Evolutionary conservation across 2,797 vertebrate genomes (phyloP).

Genomic region (Leptodactylus fallax): DNA sequence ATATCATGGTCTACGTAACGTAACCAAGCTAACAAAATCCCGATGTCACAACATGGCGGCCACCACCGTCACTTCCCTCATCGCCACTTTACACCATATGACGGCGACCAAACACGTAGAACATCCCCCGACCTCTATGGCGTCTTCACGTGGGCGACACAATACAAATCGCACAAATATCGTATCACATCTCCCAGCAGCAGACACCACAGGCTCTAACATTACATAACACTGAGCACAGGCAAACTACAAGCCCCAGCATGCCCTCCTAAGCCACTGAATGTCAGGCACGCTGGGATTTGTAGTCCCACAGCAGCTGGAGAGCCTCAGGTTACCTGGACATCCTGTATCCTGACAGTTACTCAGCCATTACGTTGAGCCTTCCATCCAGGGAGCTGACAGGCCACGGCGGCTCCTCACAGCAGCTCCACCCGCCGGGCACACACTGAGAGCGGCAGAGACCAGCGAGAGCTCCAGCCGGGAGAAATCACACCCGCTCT

Average conservation of each 20-base stretch:
- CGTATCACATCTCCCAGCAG: neutral
- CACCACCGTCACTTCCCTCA: no score
- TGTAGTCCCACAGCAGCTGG: neutral
- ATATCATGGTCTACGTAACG: no score
- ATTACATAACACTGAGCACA: neutral
- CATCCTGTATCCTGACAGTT: neutral
- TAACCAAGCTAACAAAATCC: no score
- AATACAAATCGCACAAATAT: no score
- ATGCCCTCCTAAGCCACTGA: neutral
- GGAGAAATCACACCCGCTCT: conserved; percentile 24
- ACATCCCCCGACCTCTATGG: no score
- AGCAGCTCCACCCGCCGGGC: neutral
- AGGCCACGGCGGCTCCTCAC: neutral
- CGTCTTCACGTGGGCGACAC: no score
- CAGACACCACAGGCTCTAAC: neutral
- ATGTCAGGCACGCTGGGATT: neutral
- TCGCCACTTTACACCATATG: no score
- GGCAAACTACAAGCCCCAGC: conserved; percentile 25
- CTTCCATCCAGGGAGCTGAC: neutral
- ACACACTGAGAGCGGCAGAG: neutral
- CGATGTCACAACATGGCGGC: no score
- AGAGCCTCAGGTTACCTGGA: neutral
- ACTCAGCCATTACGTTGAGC: neutral
- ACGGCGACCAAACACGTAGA: no score
- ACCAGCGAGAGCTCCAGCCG: neutral